Evolutionary conservation across 1,140 invertebrate species (phyloP), one percentile per base, ranked within the genome.

Genomic region (Sinonovacula constricta): DNA sequence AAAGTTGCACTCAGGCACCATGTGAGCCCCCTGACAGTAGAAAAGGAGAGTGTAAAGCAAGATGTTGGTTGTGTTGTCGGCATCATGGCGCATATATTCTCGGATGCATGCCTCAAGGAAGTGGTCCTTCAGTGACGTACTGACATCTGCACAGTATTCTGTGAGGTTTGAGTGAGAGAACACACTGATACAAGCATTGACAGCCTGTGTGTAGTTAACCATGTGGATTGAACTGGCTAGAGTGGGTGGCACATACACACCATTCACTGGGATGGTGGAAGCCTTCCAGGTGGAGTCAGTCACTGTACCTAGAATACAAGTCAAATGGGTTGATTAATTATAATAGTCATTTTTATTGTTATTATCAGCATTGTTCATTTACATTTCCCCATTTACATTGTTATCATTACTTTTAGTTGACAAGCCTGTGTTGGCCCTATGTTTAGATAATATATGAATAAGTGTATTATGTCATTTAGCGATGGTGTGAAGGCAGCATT

Each of bases 41-140:
- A 69, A 63, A 5, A 78, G 51, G 10, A 78, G 15, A 14, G 75
- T 45, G 10, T 24, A 34, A 10, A 22, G 7, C 18, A 78, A 34
- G 12, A 78, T 54, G 12, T 30, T 3, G 15, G 39, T 18, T n/a
- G 75, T 28, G 12, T 67, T 49, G 18, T 10, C 30, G 30, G 51
- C 57, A 30, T 57, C 66, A 54, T 30, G 36, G 22, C 66, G 26
- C 7, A 36, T 36, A 30, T 78, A 69, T 18, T 78, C 75, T 24
- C 75, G 54, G 14, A 78, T 70, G 51, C 75, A 78, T 2, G 75
- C 75, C 54, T 78, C 75, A 18, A 78, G 30, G 39, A 78, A 78
- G 49, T 69, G 59, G 39, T 78, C 75, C 5, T 49, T n/a, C 12
- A 66, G 24, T n/a, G 62, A n/a, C 24, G 51, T 69, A 39, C 57